These are phyloP conservation scores for Gryllus longicercus DNA, from an alignment of 2,888 invertebrate species.

Conservation along the genomic window DNA sequence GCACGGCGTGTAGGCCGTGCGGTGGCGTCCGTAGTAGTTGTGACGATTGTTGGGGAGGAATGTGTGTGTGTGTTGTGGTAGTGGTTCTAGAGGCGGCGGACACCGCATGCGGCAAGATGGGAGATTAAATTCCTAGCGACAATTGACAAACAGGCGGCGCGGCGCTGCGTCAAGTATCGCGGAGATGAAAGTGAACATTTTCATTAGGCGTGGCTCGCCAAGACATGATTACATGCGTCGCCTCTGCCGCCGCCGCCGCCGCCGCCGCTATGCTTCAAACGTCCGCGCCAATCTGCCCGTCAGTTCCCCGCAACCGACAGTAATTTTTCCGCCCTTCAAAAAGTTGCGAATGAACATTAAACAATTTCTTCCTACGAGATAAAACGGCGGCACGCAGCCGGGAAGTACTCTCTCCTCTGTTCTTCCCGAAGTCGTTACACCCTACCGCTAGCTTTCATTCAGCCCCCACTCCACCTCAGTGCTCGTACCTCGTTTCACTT, in stretches of 20 bases:
- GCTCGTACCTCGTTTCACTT: too few species aligned
- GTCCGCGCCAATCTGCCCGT: too few species aligned
- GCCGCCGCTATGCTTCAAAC: too few species aligned
- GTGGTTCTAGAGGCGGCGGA: background rate
- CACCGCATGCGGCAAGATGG: background rate
- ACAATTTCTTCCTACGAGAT: background rate
- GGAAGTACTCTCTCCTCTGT: too few species aligned
- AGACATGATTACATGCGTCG: constrained; percentile 17
- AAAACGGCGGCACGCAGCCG: background rate
- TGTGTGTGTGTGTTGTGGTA: background rate
- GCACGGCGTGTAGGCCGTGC: too few species aligned
- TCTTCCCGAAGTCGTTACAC: too few species aligned
- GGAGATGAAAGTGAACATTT: constrained; percentile 4
- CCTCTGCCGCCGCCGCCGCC: background rate
- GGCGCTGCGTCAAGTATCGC: background rate
- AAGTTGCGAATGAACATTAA: background rate
- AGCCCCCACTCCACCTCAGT: too few species aligned
- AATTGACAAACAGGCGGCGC: background rate
- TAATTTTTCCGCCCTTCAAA: constrained; percentile 4
- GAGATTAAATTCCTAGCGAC: constrained; percentile 7
- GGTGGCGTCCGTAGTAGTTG: too few species aligned
- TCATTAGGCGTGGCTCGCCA: constrained; percentile 17
- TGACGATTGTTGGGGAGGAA: too few species aligned
- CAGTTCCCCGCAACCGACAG: background rate
- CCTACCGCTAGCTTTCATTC: too few species aligned